phyloP scores from a whole-genome alignment of 2,888 invertebrate species.

The Tenthredo livida region DNA sequence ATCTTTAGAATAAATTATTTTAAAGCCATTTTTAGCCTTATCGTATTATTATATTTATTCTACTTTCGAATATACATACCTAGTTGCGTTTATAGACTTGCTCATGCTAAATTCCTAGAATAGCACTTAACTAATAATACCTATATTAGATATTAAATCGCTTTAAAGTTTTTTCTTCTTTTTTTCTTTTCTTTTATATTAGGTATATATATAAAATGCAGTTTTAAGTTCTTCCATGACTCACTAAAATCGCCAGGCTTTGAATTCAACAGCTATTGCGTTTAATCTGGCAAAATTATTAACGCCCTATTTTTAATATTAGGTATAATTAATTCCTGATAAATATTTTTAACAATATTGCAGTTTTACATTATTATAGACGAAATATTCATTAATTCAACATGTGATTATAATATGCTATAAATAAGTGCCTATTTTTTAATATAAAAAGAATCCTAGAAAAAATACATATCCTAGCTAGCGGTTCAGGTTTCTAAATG shows the following conservation, averaged over 20 bases:
- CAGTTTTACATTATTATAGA: background rate
- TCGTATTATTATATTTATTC: slow-evolving; percentile 48
- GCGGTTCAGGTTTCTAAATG: slow-evolving; percentile 57
- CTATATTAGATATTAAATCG: background rate
- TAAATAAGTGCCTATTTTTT: slow-evolving; percentile 58
- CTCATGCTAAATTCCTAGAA: slow-evolving; percentile 33
- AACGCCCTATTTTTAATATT: background rate
- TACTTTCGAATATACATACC: slow-evolving; percentile 11
- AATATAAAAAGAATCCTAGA: slow-evolving; percentile 57
- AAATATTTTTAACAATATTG: slow-evolving; percentile 32
- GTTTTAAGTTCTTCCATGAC: slow-evolving; percentile 42
- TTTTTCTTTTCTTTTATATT: background rate
- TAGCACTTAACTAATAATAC: background rate
- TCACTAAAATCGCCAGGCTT: slow-evolving; percentile 1
- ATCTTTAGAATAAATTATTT: slow-evolving; percentile 3
- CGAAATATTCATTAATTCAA: slow-evolving; percentile 17
- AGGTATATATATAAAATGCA: background rate
- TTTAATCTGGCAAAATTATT: background rate
- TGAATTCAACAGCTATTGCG: background rate
- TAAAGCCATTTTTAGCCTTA: slow-evolving; percentile 7
- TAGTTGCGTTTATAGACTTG: slow-evolving; percentile 22
- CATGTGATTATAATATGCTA: slow-evolving; percentile 43
- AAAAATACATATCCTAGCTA: slow-evolving; percentile 61
- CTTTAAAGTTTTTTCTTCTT: background rate
- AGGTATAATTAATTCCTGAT: background rate